Conservation (phyloP, 2,888 invertebrate genomes). For the Caenorhabditis sinica region DNA sequence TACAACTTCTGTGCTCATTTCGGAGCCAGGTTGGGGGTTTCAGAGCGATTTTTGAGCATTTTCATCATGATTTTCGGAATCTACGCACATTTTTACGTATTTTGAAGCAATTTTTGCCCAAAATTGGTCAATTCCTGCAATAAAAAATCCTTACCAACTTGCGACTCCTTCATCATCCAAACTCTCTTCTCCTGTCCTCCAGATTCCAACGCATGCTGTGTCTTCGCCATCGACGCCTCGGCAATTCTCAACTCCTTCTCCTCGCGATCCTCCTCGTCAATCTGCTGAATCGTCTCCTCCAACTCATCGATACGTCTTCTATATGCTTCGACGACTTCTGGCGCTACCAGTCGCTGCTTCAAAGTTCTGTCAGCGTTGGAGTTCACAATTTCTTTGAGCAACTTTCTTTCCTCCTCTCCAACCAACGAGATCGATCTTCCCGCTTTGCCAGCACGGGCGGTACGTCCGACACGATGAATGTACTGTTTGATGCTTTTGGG, state of each 20-base stretch:
- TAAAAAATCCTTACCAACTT: constrained; percentile 67
- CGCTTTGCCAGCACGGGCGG: constrained; percentile 94
- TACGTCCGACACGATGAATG: constrained; percentile 96
- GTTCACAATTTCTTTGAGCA: constrained; percentile 92
- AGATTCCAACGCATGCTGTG: constrained; percentile 70
- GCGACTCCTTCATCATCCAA: constrained; percentile 76
- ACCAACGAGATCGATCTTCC: constrained; percentile 93
- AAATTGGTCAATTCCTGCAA: too few species aligned
- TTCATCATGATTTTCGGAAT: too few species aligned
- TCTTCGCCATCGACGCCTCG: constrained; percentile 72
- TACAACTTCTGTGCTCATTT: too few species aligned
- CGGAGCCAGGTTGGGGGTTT: too few species aligned
- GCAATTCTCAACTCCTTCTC: constrained; percentile 86
- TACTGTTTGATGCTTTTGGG: constrained; percentile 96
- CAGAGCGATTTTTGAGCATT: too few species aligned
- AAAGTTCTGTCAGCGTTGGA: constrained; percentile 75
- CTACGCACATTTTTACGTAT: too few species aligned
- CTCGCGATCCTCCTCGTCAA: constrained; percentile 91
- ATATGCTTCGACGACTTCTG: constrained; percentile 93
- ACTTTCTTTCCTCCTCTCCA: constrained; percentile 93
- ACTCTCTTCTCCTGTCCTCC: constrained; percentile 69
- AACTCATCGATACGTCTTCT: constrained; percentile 88
- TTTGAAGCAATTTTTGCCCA: too few species aligned
- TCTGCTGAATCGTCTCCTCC: constrained; percentile 90
- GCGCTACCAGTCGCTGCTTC: constrained; percentile 79